These are phyloP conservation scores for Notodonta dromedarius DNA, from an alignment of 2,888 invertebrate genomes.

Conservation along the genomic window DNA sequence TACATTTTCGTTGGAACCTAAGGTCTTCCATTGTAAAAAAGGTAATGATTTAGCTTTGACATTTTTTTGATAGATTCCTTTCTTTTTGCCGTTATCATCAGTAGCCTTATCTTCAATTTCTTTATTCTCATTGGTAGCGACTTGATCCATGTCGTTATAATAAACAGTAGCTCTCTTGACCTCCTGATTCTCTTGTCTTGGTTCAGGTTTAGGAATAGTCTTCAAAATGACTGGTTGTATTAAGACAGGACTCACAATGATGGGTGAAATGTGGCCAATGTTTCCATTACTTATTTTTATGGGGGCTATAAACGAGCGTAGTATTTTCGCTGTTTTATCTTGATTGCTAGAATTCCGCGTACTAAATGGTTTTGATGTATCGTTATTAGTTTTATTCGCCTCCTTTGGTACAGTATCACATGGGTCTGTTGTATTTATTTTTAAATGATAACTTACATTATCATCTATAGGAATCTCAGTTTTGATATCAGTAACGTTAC, in stretches of 20 bases:
- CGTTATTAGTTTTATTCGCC: conserved; percentile 9
- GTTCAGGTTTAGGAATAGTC: conserved; percentile 29
- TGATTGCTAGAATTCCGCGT: conserved; percentile 34
- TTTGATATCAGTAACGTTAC: conserved; percentile 19
- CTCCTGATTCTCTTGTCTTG: conserved; percentile 29
- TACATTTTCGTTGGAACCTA: conserved; percentile 52
- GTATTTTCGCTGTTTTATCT: conserved; percentile 40
- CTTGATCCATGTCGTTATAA: conserved; percentile 73
- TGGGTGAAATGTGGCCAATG: conserved; percentile 53
- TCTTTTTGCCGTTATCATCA: conserved; percentile 46
- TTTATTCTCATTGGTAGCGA: conserved; percentile 44
- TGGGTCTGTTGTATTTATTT: conserved; percentile 70
- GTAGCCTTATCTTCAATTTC: conserved; percentile 10
- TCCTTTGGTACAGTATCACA: conserved; percentile 33
- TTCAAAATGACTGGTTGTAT: conserved; percentile 69
- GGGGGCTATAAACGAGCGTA: conserved; percentile 62
- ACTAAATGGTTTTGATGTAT: conserved; percentile 32
- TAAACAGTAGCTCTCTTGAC: conserved; percentile 61
- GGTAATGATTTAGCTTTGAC: conserved; percentile 59
- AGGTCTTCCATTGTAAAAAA: conserved; percentile 57
- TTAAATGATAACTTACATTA: conserved; percentile 73
- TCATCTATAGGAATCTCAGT: conserved; percentile 50
- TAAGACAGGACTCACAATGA: conserved; percentile 72
- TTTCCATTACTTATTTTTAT: conserved; percentile 57
- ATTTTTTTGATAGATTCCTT: conserved; percentile 65